These are phyloP conservation scores for Ornithoptera priamus DNA, from an alignment of 2,888 invertebrate species.

Conservation along the genomic window DNA sequence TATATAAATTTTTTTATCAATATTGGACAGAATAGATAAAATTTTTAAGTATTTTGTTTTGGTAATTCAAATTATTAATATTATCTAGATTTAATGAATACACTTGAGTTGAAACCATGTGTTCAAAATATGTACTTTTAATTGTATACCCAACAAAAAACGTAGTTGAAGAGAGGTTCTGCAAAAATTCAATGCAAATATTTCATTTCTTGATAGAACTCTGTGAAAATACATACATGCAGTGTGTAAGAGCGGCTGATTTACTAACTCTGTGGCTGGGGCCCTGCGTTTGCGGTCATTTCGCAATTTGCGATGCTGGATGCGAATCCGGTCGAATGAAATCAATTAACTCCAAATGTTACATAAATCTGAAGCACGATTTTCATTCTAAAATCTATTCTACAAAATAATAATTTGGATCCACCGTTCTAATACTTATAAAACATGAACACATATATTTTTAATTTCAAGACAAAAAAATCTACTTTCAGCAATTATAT, in stretches of 20 bases:
- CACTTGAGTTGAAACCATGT: too few species aligned
- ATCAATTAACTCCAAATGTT: conserved; percentile 24
- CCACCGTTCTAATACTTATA: neutral
- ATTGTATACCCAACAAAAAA: too few species aligned
- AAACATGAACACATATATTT: neutral
- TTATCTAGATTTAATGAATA: too few species aligned
- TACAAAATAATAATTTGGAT: neutral
- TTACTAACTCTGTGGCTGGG: conserved; percentile 23
- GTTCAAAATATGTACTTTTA: too few species aligned
- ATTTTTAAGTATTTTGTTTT: too few species aligned
- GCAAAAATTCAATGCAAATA: neutral
- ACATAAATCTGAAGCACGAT: conserved; percentile 7
- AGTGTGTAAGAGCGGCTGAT: conserved; percentile 21
- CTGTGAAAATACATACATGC: neutral
- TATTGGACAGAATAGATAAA: too few species aligned
- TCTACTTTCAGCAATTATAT: neutral
- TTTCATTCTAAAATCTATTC: conserved; percentile 7
- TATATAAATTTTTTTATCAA: too few species aligned
- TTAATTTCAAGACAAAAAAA: neutral
- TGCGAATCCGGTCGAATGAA: conserved; percentile 25
- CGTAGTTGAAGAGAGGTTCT: too few species aligned
- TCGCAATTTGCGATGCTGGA: conserved; percentile 25
- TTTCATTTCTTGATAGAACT: neutral
- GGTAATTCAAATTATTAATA: too few species aligned
- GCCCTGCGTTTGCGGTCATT: conserved; percentile 23